These are phyloP conservation scores for Andrena chrysosceles DNA, from an alignment of 2,888 invertebrate species.

Conservation along the genomic window DNA sequence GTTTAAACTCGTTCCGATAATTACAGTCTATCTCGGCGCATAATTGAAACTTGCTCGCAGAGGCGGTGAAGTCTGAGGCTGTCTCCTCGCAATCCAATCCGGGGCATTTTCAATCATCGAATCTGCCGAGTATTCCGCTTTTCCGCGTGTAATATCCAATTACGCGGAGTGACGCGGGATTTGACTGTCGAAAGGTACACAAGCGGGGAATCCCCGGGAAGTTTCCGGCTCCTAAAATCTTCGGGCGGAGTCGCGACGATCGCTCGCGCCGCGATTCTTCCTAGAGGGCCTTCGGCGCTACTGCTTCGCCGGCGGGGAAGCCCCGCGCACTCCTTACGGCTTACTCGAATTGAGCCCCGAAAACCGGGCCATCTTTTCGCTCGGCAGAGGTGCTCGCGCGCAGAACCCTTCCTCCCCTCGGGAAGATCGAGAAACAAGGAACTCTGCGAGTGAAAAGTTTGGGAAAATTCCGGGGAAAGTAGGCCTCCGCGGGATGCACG, in stretches of 20 bases:
- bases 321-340: background rate
- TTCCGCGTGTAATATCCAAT: too few species aligned
- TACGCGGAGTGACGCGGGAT: too few species aligned
- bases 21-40: background rate
- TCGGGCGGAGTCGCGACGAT: too few species aligned
- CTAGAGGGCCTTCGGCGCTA: too few species aligned
- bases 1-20: constrained; percentile 21
- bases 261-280: too few species aligned
- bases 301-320: too few species aligned
- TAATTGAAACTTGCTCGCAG: constrained; percentile 17
- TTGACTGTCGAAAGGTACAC: too few species aligned
- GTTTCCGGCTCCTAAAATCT: too few species aligned
- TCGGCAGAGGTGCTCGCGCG: background rate
- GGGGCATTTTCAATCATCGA: background rate
- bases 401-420: constrained; percentile 3
- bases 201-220: too few species aligned
- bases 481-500: constrained; percentile 52
- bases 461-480: constrained; percentile 63
- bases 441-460: constrained; percentile 61
- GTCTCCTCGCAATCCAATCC: constrained; percentile 21
- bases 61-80: background rate
- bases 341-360: background rate
- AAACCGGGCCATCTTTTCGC: background rate
- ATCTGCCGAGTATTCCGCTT: background rate
- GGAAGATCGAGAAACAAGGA: constrained; percentile 3